These are phyloP conservation scores for Sphaerolaimus hirsutus DNA, from an alignment of 2,888 invertebrate species.

Conservation along the genomic window DNA sequence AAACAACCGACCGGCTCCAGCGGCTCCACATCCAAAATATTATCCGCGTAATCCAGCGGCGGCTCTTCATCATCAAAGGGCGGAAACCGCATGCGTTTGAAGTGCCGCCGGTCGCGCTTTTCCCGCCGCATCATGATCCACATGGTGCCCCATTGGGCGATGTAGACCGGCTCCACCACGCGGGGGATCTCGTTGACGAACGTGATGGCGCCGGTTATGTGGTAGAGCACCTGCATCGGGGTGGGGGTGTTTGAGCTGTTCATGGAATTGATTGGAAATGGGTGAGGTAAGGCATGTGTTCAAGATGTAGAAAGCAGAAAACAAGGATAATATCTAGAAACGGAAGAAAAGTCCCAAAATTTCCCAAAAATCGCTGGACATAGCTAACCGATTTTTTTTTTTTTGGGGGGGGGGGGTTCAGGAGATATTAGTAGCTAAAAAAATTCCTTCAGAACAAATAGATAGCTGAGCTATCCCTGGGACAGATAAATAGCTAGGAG, in stretches of 20 bases:
- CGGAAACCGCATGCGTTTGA: conserved; percentile 96
- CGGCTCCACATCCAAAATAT: conserved; percentile 92
- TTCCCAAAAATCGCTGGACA: too few relatives aligned
- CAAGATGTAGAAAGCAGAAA: too few relatives aligned
- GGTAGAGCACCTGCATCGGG: conserved; percentile 45
- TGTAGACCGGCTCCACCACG: conserved; percentile 95
- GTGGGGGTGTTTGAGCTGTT: neutral
- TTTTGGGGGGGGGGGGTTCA: too few relatives aligned
- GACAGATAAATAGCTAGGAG: neutral
- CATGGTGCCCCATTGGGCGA: conserved; percentile 99
- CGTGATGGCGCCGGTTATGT: conserved; percentile 98
- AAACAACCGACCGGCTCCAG: conserved; percentile 68
- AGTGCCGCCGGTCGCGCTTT: conserved; percentile 89
- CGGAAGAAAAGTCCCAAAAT: too few relatives aligned
- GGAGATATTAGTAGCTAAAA: too few relatives aligned
- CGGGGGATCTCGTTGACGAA: conserved; percentile 99
- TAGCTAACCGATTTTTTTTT: too few relatives aligned
- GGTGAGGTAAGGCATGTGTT: too few relatives aligned
- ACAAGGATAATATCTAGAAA: neutral
- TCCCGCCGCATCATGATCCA: conserved; percentile 99
- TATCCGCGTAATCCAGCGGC: conserved; percentile 93
- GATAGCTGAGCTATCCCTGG: too few relatives aligned
- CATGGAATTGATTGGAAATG: too few relatives aligned
- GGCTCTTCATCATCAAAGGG: conserved; percentile 99
- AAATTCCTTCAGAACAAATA: too few relatives aligned